Conservation (phyloP, 2,113 vertebrate genomes). For the Peromyscus leucopus region DNA sequence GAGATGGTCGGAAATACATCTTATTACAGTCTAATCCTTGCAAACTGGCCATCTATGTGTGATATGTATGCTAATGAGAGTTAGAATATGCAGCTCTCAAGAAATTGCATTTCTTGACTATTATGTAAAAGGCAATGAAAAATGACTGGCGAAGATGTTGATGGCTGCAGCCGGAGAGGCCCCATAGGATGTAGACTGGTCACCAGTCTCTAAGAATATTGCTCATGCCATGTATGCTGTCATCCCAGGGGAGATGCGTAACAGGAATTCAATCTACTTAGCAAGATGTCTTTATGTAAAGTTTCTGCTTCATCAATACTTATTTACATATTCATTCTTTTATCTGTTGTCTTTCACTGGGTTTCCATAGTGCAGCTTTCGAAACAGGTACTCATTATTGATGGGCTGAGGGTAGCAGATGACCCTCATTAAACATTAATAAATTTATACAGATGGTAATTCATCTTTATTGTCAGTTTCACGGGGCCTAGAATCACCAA, state of each 20-base stretch:
- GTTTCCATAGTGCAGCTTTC: not conserved
- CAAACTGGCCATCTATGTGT: not conserved
- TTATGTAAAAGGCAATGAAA: constrained; percentile 49
- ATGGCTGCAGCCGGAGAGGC: not conserved
- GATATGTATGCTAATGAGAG: constrained; percentile 22
- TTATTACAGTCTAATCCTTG: constrained; percentile 10
- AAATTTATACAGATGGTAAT: not conserved
- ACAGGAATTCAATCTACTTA: not conserved
- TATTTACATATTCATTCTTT: constrained; percentile 19
- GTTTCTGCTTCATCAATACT: constrained; percentile 14
- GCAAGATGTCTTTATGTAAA: constrained; percentile 32
- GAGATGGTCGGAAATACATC: not conserved
- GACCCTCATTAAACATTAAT: constrained; percentile 33
- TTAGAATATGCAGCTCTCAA: not conserved
- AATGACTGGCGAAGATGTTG: not conserved
- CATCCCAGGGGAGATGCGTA: not conserved
- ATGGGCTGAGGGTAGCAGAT: not conserved
- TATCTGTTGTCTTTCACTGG: not conserved
- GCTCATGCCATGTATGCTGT: not conserved
- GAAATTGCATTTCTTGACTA: constrained; percentile 34
- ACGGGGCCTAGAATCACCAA: not conserved
- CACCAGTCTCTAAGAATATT: not conserved
- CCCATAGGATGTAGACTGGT: not conserved
- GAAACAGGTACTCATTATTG: not conserved
- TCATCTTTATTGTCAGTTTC: not conserved